Percentiles rank a stretch among this genome's conserved stretches.
Evolutionary conservation across 2,113 vertebrate genomes (phyloP).

Genomic region (Gobius niger): DNA sequence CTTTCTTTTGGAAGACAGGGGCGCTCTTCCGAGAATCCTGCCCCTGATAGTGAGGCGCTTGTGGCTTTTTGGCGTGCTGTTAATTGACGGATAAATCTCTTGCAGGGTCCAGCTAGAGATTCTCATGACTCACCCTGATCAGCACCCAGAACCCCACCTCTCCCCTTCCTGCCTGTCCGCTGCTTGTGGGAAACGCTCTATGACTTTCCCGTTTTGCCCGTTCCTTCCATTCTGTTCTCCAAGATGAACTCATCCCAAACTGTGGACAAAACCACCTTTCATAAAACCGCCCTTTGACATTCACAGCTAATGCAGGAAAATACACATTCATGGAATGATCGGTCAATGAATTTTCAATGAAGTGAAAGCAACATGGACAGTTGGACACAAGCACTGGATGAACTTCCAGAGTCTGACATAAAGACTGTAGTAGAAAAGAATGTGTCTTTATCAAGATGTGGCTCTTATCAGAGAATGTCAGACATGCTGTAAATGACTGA

Average conservation of each 20-base stretch:
- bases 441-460: slow-evolving; percentile 44
- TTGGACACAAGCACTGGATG: neutral
- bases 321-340: slow-evolving; percentile 18
- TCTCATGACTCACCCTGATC: slow-evolving; percentile 66
- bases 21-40: slow-evolving; percentile 47
- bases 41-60: slow-evolving; percentile 20
- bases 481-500: slow-evolving; percentile 30
- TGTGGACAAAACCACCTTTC: slow-evolving; percentile 65
- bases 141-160: slow-evolving; percentile 25
- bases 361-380: slow-evolving; percentile 1
- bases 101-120: slow-evolving; percentile 33
- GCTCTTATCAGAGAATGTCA: slow-evolving; percentile 57
- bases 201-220: slow-evolving; percentile 32
- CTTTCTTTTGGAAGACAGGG: slow-evolving; percentile 1
- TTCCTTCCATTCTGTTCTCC: slow-evolving; percentile 63
- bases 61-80: slow-evolving; percentile 25
- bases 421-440: slow-evolving; percentile 43
- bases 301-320: slow-evolving; percentile 50
- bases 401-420: slow-evolving; percentile 2
- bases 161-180: neutral
- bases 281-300: slow-evolving; percentile 49
- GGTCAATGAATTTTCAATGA: slow-evolving; percentile 21
- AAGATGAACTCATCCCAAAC: slow-evolving; percentile 68
- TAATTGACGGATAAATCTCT: slow-evolving; percentile 50
- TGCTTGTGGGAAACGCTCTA: slow-evolving; percentile 58